Evolutionary conservation across 2,888 invertebrate species (phyloP).

Genomic region (Scaptomyza cyrtandrae): DNA sequence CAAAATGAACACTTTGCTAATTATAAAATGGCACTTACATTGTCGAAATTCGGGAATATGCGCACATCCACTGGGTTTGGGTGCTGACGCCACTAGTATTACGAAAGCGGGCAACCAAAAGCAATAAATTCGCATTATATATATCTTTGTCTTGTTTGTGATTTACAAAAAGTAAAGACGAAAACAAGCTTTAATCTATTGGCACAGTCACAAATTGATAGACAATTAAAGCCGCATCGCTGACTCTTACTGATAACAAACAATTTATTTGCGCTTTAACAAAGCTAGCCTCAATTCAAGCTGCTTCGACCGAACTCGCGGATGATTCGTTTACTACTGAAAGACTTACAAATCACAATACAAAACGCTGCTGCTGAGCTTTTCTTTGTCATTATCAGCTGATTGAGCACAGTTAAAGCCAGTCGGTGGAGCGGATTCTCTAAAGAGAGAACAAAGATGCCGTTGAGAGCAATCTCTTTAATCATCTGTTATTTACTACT

Average conservation of each 20-base stretch:
- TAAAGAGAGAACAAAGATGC: conserved; percentile 1
- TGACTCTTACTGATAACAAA: conserved; percentile 55
- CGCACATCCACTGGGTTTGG: conserved; percentile 6
- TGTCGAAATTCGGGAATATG: conserved; percentile 34
- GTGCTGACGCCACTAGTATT: conserved; percentile 25
- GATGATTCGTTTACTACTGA: conserved; percentile 54
- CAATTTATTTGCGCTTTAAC: conserved; percentile 30
- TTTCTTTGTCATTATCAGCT: conserved; percentile 52
- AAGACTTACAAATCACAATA: conserved; percentile 23
- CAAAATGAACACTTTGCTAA: background rate
- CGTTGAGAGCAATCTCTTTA: background rate
- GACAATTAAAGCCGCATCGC: conserved; percentile 46
- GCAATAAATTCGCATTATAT: conserved; percentile 44
- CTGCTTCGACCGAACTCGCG: conserved; percentile 25
- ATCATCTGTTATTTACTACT: no score
- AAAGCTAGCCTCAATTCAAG: conserved; percentile 4
- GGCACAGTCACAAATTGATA: conserved; percentile 16
- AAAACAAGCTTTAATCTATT: conserved; percentile 31
- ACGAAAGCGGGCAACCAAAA: conserved; percentile 38
- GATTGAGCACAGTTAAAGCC: conserved; percentile 23
- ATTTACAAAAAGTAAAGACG: conserved; percentile 27
- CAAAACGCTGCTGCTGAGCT: conserved; percentile 36
- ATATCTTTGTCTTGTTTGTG: conserved; percentile 35
- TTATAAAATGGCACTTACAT: conserved; percentile 49
- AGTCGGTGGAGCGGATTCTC: conserved; percentile 5